Conservation (phyloP, 2,113 vertebrate genomes). For the Forbesichthys papilliferus region DNA sequence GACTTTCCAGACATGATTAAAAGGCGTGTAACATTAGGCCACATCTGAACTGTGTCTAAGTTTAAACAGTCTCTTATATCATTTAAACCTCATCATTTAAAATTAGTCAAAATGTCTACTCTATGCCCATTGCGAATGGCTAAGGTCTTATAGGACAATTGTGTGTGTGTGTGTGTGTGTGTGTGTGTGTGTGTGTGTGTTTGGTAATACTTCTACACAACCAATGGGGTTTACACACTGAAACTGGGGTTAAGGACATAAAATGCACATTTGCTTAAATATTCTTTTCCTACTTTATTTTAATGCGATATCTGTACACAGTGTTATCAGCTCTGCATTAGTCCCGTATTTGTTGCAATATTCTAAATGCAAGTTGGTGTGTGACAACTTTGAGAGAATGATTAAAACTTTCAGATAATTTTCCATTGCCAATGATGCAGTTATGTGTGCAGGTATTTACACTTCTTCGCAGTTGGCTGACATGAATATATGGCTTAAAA, state of each 20-base stretch:
- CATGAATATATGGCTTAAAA: not conserved
- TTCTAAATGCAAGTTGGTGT: not conserved
- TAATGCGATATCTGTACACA: not conserved
- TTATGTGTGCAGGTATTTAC: not conserved
- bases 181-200: not conserved
- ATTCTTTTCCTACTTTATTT: not conserved
- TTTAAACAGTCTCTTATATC: not conserved
- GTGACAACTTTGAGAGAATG: not conserved
- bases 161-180: not conserved
- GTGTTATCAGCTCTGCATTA: constrained; percentile 30
- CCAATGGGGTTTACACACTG: constrained; percentile 22
- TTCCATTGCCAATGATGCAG: not conserved
- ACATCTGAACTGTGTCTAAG: not conserved
- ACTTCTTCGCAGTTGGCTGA: constrained; percentile 3
- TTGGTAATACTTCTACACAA: not conserved
- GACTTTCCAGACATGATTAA: not conserved
- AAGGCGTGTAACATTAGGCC: not conserved
- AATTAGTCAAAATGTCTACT: not conserved
- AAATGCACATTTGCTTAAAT: not conserved
- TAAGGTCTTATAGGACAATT: not conserved
- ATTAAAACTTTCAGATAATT: not conserved
- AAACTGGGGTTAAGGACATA: constrained; percentile 13
- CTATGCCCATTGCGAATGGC: not conserved
- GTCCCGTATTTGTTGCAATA: not conserved
- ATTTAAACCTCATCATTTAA: not conserved